Evolutionary conservation across 2,113 vertebrate genomes (phyloP).

Genomic region (Forbesichthys agassizii): DNA sequence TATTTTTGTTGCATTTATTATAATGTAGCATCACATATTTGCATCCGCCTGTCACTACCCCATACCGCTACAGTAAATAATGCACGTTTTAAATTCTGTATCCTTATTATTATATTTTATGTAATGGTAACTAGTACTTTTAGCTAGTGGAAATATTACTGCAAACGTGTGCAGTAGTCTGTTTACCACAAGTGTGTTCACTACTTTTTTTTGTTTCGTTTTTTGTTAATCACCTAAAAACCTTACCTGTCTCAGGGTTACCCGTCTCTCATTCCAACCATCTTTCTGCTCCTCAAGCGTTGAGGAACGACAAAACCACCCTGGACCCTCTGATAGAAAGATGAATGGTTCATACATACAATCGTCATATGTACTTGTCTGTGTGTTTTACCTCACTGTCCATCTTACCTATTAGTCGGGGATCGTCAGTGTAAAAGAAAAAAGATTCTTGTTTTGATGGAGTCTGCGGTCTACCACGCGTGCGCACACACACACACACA

Average conservation of each 20-base stretch:
- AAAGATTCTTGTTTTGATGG: slow-evolving; percentile 70
- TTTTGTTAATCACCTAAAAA: neutral
- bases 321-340: slow-evolving; percentile 74
- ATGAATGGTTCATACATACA: neutral
- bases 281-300: slow-evolving; percentile 77
- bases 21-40: too few relatives aligned
- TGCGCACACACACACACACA: slow-evolving; percentile 11
- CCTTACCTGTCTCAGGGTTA: slow-evolving; percentile 59
- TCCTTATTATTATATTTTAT: too few relatives aligned
- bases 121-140: too few relatives aligned
- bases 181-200: too few relatives aligned
- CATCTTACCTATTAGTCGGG: slow-evolving; percentile 80
- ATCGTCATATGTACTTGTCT: neutral
- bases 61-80: too few relatives aligned
- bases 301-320: slow-evolving; percentile 77
- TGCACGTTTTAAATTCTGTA: too few relatives aligned
- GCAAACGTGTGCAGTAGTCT: too few relatives aligned
- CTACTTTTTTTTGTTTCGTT: neutral
- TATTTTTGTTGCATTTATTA: too few relatives aligned
- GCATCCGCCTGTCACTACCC: too few relatives aligned
- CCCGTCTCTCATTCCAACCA: slow-evolving; percentile 82
- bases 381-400: neutral
- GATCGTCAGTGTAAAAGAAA: slow-evolving; percentile 85
- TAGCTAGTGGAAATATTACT: too few relatives aligned
- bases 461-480: slow-evolving; percentile 58